A percentile compares a stretch with the other conserved stretches of the same genome.
Evolutionary conservation across 2,113 vertebrate genomes (phyloP).

Genomic region (Vulpes vulpes): DNA sequence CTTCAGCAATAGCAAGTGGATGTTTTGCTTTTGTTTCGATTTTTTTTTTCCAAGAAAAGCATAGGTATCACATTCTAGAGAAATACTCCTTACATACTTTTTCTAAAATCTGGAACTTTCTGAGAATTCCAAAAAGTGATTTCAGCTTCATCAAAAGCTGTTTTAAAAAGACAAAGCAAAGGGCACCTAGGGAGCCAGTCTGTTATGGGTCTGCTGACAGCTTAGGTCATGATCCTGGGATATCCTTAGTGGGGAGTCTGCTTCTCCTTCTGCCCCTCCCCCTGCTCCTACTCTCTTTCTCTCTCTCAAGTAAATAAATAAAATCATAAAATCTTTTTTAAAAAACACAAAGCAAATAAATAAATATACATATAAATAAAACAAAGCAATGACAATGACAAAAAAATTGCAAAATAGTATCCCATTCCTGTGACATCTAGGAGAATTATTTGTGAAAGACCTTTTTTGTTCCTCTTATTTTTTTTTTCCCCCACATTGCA

Average conservation of each 20-base stretch:
- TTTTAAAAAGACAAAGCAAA: not conserved
- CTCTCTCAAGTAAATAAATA: not conserved
- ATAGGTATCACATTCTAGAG: not conserved
- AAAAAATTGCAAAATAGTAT: not conserved
- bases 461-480: not conserved
- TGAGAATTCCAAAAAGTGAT: not conserved
- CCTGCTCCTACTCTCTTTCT: not conserved
- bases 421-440: not conserved
- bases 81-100: slow-evolving; percentile 6
- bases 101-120: not conserved
- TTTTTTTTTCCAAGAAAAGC: not conserved
- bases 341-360: not conserved
- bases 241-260: not conserved
- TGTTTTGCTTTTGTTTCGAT: not conserved
- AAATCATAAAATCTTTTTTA: not conserved
- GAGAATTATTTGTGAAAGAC: not conserved
- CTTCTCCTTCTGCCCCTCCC: not conserved
- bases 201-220: not conserved
- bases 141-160: slow-evolving; percentile 3
- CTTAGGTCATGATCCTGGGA: not conserved
- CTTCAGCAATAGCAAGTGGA: not conserved
- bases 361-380: not conserved
- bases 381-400: not conserved
- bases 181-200: not conserved
- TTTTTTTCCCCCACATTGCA: not conserved